Evolutionary conservation across 2,797 vertebrate species (phyloP).

Genomic region (Luscinia megarhynchos): DNA sequence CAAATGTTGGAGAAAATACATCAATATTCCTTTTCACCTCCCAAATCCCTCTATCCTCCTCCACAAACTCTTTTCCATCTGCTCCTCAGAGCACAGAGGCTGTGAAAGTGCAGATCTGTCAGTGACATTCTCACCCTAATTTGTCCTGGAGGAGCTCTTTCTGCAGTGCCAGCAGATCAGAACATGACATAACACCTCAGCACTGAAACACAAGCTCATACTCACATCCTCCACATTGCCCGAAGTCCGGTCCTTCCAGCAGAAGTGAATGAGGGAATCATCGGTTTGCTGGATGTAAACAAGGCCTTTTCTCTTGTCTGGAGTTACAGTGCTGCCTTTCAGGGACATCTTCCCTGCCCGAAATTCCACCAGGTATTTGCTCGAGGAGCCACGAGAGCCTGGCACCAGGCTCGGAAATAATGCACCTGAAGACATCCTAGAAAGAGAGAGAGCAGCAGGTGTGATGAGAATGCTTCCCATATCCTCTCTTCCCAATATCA

Average conservation of each 20-base stretch:
- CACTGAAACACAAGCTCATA: background rate
- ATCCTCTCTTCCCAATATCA: background rate
- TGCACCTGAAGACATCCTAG: slow-evolving; percentile 92
- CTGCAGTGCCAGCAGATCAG: background rate
- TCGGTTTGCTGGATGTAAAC: slow-evolving; percentile 97
- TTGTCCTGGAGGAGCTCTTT: background rate
- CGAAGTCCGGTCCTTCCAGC: slow-evolving; percentile 94
- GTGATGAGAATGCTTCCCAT: rapidly evolving
- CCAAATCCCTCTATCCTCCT: background rate
- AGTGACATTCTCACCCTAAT: background rate
- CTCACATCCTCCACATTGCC: slow-evolving; percentile 94
- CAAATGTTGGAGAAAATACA: background rate
- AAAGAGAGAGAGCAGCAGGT: background rate
- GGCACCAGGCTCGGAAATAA: slow-evolving; percentile 94
- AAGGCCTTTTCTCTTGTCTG: slow-evolving; percentile 93
- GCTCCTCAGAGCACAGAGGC: background rate
- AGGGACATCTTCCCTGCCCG: slow-evolving; percentile 95
- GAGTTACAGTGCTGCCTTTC: slow-evolving; percentile 93
- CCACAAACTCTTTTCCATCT: background rate
- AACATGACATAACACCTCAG: background rate
- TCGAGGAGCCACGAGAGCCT: slow-evolving; percentile 91
- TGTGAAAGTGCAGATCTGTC: background rate
- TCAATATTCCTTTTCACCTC: background rate
- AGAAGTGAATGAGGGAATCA: slow-evolving; percentile 96
- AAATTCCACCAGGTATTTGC: slow-evolving; percentile 95